Evolutionary conservation across 2,797 vertebrate genomes (phyloP).

Genomic region (Acrocephalus scirpaceus): DNA sequence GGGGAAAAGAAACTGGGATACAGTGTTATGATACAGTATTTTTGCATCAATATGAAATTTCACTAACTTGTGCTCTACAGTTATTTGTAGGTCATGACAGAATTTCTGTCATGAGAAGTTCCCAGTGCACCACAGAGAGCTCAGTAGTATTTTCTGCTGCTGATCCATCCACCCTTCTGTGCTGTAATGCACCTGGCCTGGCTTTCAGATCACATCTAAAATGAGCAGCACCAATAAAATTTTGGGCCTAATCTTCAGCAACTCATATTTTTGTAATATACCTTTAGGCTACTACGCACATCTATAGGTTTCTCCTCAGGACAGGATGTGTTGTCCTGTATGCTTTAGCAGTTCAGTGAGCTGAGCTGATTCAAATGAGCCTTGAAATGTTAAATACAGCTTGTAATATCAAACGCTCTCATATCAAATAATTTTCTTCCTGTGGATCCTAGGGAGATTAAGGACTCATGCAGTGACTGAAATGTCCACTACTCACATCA

Average conservation of each 20-base stretch:
- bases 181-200: background rate
- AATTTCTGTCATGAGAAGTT: background rate
- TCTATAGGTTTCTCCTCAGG: conserved; percentile 27
- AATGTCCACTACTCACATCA: conserved; percentile 56
- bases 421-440: conserved; percentile 75
- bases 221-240: background rate
- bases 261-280: background rate
- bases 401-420: conserved; percentile 76
- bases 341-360: conserved; percentile 68
- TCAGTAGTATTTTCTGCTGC: background rate
- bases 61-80: background rate
- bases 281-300: conserved; percentile 39
- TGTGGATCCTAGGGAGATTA: conserved; percentile 72
- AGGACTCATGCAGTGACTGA: conserved; percentile 43
- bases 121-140: background rate
- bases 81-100: background rate
- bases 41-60: background rate
- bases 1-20: background rate
- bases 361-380: conserved; percentile 70
- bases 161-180: background rate
- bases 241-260: conserved; percentile 4
- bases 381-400: conserved; percentile 80
- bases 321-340: background rate
- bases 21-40: background rate
- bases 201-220: background rate